Percentiles rank a stretch among this genome's conserved stretches.
Evolutionary conservation across 2,113 vertebrate species (phyloP).

Genomic region (Callorhinus ursinus): DNA sequence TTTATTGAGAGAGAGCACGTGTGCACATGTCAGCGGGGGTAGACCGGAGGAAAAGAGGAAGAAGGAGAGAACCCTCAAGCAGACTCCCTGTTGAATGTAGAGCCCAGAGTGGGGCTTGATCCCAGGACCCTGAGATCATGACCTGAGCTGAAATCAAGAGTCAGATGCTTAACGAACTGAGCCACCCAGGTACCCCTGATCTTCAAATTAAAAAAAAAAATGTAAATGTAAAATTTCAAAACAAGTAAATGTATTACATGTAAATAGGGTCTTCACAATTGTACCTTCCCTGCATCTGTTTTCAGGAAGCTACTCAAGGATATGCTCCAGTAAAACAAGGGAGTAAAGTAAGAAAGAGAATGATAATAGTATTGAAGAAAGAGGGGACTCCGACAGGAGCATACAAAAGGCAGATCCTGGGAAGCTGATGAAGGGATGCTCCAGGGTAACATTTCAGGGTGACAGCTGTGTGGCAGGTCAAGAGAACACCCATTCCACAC

Average conservation of each 20-base stretch:
- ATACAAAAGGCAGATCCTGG: not conserved
- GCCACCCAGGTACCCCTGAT: not conserved
- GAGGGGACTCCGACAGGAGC: not conserved
- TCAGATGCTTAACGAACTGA: not conserved
- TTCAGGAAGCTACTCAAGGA: not conserved
- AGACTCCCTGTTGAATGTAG: too few species aligned
- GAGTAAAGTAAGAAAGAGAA: not conserved
- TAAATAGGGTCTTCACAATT: not conserved
- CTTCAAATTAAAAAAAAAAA: not conserved
- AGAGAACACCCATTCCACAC: not conserved
- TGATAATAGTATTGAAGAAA: not conserved
- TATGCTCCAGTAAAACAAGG: not conserved
- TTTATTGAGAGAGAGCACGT: not conserved
- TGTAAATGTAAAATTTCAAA: conserved; percentile 12
- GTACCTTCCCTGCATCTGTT: not conserved
- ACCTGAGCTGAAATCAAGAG: not conserved
- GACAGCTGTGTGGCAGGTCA: not conserved
- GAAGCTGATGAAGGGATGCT: not conserved
- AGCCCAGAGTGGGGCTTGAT: too few species aligned
- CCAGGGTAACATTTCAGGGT: not conserved
- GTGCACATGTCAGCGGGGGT: too few species aligned
- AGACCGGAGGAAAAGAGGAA: not conserved
- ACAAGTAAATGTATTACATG: not conserved
- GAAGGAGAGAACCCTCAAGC: too few species aligned
- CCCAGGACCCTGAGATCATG: not conserved